Base-by-base conservation (phyloP, 2,113 vertebrate species). In the Lasiurus borealis region DNA sequence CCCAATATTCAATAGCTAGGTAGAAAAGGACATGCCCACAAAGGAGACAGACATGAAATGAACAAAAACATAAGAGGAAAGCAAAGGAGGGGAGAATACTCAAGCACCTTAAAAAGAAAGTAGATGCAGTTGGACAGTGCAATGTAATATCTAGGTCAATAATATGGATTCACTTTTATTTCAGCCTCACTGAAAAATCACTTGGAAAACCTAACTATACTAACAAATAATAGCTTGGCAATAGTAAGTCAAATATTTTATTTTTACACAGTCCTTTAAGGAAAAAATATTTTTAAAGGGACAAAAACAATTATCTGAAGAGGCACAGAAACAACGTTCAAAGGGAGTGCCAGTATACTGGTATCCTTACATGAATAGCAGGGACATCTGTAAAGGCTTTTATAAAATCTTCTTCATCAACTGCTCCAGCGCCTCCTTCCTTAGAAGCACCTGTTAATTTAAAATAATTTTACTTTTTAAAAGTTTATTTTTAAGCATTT, bases 331-430 rank as follows among this genome's bases (percentile, higher is more conserved):
- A 48, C 34, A 72, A 13, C 19, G 69, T 18, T 57, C 46, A 71
- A 1, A 36, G 46, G 21, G 10, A 78, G 8, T 50, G n/a, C 34
- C 25, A 27, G 3, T 40, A 40, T 12, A 64, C 7, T 54, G 29
- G 66, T 12, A 13, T 34, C 27, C 88, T 96, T 97, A 99, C 99
- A 99, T 99, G 99, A 95, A 99, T 98, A 97, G 98, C 96, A 95
- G 99, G 99, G 92, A 99, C 99, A 94, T 99, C 99, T 93, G 99
- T 99, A 98, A 99, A 99, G 18, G 99, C 98, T 97, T 99, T 99
- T 96, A 99, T 98, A 96, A 99, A 99, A 97, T 99, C 99, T 83
- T 99, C 99, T 93, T 99, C 99, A 98, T 99, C 99, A 86, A 99
- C 97, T 44, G 96, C 99, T 64, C 99, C 99, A 0, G 99, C 98